Evolutionary conservation across 2,888 invertebrate genomes (phyloP), one percentile per base, ranked within the genome.

Genomic region (Oxyscelio sp.): DNA sequence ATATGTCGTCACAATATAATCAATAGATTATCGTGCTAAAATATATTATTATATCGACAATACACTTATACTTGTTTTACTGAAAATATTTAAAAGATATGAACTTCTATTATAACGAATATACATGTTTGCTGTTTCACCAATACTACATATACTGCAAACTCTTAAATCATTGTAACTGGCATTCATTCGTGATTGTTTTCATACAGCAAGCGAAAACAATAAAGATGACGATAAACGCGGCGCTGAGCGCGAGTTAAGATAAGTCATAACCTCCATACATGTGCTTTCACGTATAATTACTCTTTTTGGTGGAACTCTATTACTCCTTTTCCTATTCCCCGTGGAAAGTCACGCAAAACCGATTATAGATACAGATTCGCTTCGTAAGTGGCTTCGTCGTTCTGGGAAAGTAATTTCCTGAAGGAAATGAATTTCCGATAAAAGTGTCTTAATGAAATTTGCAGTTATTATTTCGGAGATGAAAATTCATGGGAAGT

Each of bases 391-490:
- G 82, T 70, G 87, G 83, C 85, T 83, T 85, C 85, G 89, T 89
- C 89, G 89, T 87, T 87, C 89, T 90, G 91, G 87, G 88, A 91
- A 91, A 91, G 91, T 91, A 92, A 91, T 92, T 92, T 92, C 92
- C 91, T 90, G 89, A 65, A 90, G 91, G 92, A 92, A 92, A 92
- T 91, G 27, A 11, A 63, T 52, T 52, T 34, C 2, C 27, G 27
- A 6, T 6, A 27, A 27, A 27, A 27, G 4, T 27, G 27, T 4
- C 6, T 27, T 4, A 27, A 27, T 27, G 6, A 27, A 27, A 6
- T 4, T 6, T 27, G 6, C 4, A 6, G 27, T 27, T 27, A 27
- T 27, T 27, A 27, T 27, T 27, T 27, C 6, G 27, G 4, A 27
- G 6, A 27, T 27, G 3, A 3, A 27, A 27, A 27, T 38, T 38